A percentile compares a stretch with the other conserved stretches of the same genome.
Evolutionary conservation across 2,797 vertebrate species (phyloP).

Genomic region (Cichlasoma orientale): DNA sequence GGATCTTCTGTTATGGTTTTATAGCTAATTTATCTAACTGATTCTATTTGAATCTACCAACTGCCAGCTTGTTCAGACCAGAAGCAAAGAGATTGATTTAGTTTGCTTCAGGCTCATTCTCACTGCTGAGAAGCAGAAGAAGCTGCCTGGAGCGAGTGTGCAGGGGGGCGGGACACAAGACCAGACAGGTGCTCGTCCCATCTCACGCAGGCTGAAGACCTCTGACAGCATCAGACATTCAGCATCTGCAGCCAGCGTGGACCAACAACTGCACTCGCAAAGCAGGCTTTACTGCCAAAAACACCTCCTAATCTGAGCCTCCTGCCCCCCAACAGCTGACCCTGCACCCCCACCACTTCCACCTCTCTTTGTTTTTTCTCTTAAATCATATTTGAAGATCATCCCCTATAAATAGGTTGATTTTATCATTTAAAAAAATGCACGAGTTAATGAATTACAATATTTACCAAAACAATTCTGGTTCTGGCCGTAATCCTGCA

Average conservation of each 20-base stretch:
- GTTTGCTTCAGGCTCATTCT: accelerated
- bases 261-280: background rate
- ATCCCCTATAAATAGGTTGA: background rate
- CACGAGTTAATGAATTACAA: background rate
- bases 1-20: background rate
- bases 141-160: background rate
- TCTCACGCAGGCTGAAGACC: background rate
- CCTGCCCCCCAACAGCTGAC: background rate
- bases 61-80: background rate
- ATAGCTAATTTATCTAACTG: background rate
- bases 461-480: too few species aligned
- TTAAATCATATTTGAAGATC: background rate
- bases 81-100: background rate
- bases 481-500: background rate
- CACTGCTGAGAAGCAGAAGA: background rate
- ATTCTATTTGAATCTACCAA: background rate
- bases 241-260: background rate
- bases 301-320: background rate
- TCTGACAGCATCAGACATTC: background rate
- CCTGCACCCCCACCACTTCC: background rate
- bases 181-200: background rate
- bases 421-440: too few species aligned
- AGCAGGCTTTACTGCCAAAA: background rate
- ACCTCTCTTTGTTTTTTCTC: background rate
- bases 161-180: background rate